Percentiles rank a stretch among this genome's conserved stretches.
Evolutionary conservation across 2,888 invertebrate species (phyloP).

Genomic region (Rhagophthalmus giganteus): DNA sequence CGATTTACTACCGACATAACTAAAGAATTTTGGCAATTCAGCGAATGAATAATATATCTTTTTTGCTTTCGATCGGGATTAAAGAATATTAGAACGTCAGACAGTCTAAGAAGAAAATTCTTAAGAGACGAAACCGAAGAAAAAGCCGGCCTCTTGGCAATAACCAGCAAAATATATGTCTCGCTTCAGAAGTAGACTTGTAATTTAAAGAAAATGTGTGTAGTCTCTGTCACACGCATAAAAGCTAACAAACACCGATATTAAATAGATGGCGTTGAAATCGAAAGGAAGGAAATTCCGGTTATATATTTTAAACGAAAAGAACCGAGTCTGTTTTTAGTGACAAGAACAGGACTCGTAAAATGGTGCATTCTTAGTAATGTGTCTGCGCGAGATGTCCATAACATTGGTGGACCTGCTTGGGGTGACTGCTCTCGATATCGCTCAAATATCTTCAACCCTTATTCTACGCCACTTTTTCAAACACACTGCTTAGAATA

Average conservation of each 20-base stretch:
- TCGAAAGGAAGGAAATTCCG: conserved; percentile 18
- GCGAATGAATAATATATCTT: too few relatives aligned
- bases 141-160: conserved; percentile 10
- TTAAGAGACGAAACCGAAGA: conserved; percentile 1
- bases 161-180: conserved; percentile 17
- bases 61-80: too few relatives aligned
- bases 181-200: conserved; percentile 3
- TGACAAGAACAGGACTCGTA: conserved; percentile 36
- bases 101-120: conserved; percentile 1
- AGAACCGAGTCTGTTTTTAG: conserved; percentile 28
- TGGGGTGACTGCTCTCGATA: conserved; percentile 30
- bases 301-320: conserved; percentile 26
- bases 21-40: too few relatives aligned
- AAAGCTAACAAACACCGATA: conserved; percentile 18
- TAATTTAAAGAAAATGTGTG: conserved; percentile 11
- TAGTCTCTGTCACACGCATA: conserved; percentile 17
- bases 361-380: conserved; percentile 41
- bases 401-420: conserved; percentile 34
- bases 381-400: conserved; percentile 44
- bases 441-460: conserved; percentile 21
- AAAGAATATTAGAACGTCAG: background rate
- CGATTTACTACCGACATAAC: too few relatives aligned
- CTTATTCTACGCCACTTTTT: conserved; percentile 20
- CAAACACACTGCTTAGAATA: conserved; percentile 19
- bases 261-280: conserved; percentile 21